phyloP scores from a whole-genome alignment of 2,797 vertebrate genomes.

The Cryptoprocta ferox region DNA sequence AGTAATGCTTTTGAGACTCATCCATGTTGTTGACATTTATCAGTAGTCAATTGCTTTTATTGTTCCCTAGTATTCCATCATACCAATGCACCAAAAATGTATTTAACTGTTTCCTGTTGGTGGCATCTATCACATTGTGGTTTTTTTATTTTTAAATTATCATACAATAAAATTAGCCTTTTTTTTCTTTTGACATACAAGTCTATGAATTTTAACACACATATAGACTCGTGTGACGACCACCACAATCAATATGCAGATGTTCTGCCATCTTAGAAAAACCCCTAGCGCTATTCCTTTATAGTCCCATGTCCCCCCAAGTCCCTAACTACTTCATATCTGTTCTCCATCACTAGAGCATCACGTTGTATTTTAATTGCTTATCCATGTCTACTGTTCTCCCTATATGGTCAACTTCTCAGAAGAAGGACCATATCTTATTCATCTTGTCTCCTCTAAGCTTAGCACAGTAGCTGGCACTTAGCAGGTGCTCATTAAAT shows the following conservation, averaged over 20 bases:
- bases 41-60: background rate
- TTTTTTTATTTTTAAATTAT: background rate
- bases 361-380: background rate
- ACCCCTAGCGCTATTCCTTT: background rate
- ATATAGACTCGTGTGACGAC: background rate
- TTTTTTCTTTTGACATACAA: background rate
- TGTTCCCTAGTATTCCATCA: background rate
- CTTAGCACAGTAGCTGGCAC: background rate
- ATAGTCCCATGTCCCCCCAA: background rate
- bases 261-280: background rate
- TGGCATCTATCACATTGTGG: background rate
- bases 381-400: background rate
- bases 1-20: background rate
- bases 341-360: background rate
- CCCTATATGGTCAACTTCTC: background rate
- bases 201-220: constrained; percentile 20
- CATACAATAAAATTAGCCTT: background rate
- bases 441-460: background rate
- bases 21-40: background rate
- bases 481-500: constrained; percentile 28
- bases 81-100: background rate
- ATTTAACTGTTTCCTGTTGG: background rate
- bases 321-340: background rate
- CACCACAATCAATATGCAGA: background rate
- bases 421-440: background rate